Evolutionary conservation across 2,888 invertebrate species (phyloP), one percentile per base, ranked within the genome.

Genomic region (Coelogynopora nodosa): DNA sequence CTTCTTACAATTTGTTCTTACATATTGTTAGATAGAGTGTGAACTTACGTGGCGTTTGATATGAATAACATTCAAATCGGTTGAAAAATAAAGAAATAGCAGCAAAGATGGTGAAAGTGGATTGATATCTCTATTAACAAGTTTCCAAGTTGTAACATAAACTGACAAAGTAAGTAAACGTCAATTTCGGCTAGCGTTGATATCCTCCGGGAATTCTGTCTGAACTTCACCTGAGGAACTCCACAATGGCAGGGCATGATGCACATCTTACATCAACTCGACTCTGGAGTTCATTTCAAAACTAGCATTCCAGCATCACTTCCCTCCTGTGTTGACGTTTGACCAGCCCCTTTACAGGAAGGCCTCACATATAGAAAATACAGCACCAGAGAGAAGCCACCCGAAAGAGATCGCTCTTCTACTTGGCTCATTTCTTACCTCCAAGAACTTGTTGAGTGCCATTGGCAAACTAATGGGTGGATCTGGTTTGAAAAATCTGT

Each of bases 321-420:
- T 87, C 23, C 26, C 80, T 10, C 49, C 87, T 28, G 67, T 87
- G 18, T 0, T 87, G 1, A 85, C 80, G 26, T 85, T 85, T 67
- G 80, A 31, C 67, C 86, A 86, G 28, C 86, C 84, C n/a, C 67
- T 86, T 5, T 85, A 86, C 31, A 85, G 86, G 86, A 86, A 86
- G 80, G 31, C 86, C 13, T 49, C 83, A 31, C 82, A 86, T 83
- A 86, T 85, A 18, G 67, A 85, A 28, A 18, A 30, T 13, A 82
- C 83, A 31, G 30, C 86, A 86, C 86, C 86, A 49, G 49, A 84
- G 67, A 30, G 23, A 18, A 87, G 85, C 87, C 87, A 86, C 67
- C 31, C 31, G 28, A n/a, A 86, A 85, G 27, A 27, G 23, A 86
- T 85, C 5, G 83, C 29, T 28, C 85, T 85, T 67, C 27, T 85